Conservation (phyloP, 2,888 invertebrate genomes). For the Drosophila yooni region DNA sequence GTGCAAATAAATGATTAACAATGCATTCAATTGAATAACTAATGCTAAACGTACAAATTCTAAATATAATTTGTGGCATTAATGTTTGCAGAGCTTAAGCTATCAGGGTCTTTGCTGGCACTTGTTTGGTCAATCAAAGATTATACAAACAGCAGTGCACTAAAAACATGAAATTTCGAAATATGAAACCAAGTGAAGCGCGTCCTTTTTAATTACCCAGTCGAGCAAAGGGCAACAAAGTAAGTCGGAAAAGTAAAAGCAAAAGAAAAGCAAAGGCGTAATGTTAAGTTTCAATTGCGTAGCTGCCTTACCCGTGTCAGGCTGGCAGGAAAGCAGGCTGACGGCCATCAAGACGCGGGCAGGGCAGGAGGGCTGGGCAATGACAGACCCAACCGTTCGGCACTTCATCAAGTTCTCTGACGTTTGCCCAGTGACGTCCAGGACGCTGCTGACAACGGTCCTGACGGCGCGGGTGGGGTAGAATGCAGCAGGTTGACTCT, state of each 20-base stretch:
- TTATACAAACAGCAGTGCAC: slow-evolving; percentile 6
- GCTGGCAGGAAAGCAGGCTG: slow-evolving; percentile 14
- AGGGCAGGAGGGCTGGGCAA: slow-evolving; percentile 11
- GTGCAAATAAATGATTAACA: slow-evolving; percentile 14
- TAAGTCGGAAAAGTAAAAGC: slow-evolving; percentile 34
- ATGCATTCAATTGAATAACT: background rate
- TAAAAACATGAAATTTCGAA: slow-evolving; percentile 38
- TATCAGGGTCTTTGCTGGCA: slow-evolving; percentile 3
- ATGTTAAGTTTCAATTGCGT: slow-evolving; percentile 54
- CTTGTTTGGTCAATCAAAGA: slow-evolving; percentile 35
- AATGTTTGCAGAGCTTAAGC: slow-evolving; percentile 14
- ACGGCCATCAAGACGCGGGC: background rate
- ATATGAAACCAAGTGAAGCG: slow-evolving; percentile 53
- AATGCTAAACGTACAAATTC: background rate
- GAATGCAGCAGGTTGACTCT: slow-evolving; percentile 33
- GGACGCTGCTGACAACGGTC: slow-evolving; percentile 52
- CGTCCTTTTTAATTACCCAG: slow-evolving; percentile 57
- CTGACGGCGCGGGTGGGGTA: slow-evolving; percentile 7
- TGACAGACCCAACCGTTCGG: slow-evolving; percentile 51
- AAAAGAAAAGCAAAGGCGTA: slow-evolving; percentile 22
- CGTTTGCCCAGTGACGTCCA: slow-evolving; percentile 44
- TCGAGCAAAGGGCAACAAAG: slow-evolving; percentile 52
- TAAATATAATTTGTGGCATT: slow-evolving; percentile 5
- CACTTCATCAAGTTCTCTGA: slow-evolving; percentile 61
- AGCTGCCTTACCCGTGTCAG: slow-evolving; percentile 51